Base-by-base conservation (phyloP, 2,888 invertebrate genomes). In the Sphecodes monilicornis region DNA sequence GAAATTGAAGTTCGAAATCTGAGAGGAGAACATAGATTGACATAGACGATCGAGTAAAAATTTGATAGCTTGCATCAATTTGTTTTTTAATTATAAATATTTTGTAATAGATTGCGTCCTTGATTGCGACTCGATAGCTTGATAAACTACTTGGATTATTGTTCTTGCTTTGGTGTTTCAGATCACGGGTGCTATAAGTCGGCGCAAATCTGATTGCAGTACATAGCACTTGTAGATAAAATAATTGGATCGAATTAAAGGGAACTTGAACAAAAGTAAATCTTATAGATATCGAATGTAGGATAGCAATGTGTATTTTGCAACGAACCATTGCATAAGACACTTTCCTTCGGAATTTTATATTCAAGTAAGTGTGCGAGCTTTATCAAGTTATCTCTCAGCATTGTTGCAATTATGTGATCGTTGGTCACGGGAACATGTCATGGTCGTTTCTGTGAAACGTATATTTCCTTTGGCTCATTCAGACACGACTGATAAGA, bases 141-240 rank as follows among this genome's bases (percentile, higher is more conserved):
- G 26, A 29, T 16, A 57, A 60, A 16, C 6, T 60, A 16, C 16
- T 60, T 11, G 16, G 26, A 60, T 29, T 6, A 29, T 26, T 60
- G 6, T 60, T 60, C 1, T 60, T 29, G 10, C 60, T 16, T 60
- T 60, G n/a, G n/a, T n/a, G n/a, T n/a, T n/a, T n/a, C n/a, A n/a
- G n/a, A n/a, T n/a, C 32, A 18, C 64, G 32, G 2, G 18, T 8
- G 6, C 2, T 18, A 29, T 6, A 29, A 18, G 8, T 64, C 32
- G 13, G 3, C 26, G 26, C 26, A 3, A 57, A 57, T 57, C 4
- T 26, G 26, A 64, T 64, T 64, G 32, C 64, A 10, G 64, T 32
- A n/a, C n/a, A n/a, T n/a, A 64, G 32, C 64, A 64, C 64, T 64
- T 64, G 64, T 64, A 32, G 64, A 64, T 64, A 64, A 64, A 50